These are phyloP conservation scores for Blastobasis adustella DNA, from an alignment of 2,888 invertebrate species.

Conservation along the genomic window DNA sequence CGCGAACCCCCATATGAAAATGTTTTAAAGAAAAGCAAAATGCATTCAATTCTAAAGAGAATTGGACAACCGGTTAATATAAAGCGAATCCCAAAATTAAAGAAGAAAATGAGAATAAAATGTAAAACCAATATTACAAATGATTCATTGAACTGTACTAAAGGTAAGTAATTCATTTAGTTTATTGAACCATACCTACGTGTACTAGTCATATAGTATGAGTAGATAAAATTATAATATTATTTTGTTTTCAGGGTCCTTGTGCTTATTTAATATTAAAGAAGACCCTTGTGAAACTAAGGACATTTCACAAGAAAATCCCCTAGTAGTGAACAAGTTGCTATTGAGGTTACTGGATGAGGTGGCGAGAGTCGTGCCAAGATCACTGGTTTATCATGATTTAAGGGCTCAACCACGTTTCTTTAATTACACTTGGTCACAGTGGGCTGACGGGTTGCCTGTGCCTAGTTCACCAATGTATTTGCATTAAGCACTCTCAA, in stretches of 20 bases:
- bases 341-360: conserved; percentile 28
- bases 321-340: conserved; percentile 34
- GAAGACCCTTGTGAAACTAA: conserved; percentile 52
- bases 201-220: no score
- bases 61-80: conserved; percentile 17
- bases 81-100: no score
- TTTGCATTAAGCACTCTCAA: no score
- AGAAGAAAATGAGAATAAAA: no score
- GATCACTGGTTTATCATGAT: conserved; percentile 36
- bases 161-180: no score
- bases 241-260: conserved; percentile 29
- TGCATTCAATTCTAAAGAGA: conserved; percentile 31
- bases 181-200: no score
- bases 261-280: conserved; percentile 50
- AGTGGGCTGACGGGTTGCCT: conserved; percentile 28
- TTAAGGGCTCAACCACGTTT: conserved; percentile 38
- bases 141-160: no score
- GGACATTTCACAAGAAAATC: conserved; percentile 35
- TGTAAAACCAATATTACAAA: no score
- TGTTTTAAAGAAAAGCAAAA: conserved; percentile 30
- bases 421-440: conserved; percentile 49
- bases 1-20: conserved; percentile 34
- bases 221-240: no score
- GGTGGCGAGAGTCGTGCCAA: conserved; percentile 32
- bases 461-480: no score